These are phyloP conservation scores for Morelia viridis DNA, from an alignment of 2,797 vertebrate species.

Conservation along the genomic window DNA sequence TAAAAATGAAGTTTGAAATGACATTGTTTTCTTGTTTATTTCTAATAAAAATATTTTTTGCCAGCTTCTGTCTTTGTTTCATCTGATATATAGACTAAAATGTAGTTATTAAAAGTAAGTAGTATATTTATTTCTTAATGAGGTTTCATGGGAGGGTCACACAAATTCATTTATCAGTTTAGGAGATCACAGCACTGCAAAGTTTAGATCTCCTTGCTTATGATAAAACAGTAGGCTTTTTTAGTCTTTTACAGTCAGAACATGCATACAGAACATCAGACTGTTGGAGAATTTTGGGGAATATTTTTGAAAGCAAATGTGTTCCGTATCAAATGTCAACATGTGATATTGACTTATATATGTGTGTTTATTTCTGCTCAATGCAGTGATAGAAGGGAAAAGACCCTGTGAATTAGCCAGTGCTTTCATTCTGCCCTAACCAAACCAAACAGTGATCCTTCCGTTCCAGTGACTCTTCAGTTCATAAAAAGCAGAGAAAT, in stretches of 20 bases:
- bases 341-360: not conserved
- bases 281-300: not conserved
- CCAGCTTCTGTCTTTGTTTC: no score
- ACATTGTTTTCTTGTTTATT: no score
- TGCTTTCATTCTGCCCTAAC: not conserved
- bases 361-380: not conserved
- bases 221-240: no score
- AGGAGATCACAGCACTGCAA: no score
- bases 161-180: no score
- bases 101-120: no score
- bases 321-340: not conserved
- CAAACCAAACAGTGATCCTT: not conserved
- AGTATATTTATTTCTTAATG: no score
- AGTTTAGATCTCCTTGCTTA: no score
- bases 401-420: not conserved
- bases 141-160: no score
- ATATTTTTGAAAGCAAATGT: not conserved
- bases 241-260: not conserved
- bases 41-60: no score
- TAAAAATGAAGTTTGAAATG: no score
- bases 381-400: not conserved
- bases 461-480: not conserved
- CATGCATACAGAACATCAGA: not conserved
- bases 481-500: not conserved
- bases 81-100: no score